Evolutionary conservation across 30 jellyfish, hydroid and myxozoan species (phyloP).

Genomic region (Hydractinia echinata): DNA sequence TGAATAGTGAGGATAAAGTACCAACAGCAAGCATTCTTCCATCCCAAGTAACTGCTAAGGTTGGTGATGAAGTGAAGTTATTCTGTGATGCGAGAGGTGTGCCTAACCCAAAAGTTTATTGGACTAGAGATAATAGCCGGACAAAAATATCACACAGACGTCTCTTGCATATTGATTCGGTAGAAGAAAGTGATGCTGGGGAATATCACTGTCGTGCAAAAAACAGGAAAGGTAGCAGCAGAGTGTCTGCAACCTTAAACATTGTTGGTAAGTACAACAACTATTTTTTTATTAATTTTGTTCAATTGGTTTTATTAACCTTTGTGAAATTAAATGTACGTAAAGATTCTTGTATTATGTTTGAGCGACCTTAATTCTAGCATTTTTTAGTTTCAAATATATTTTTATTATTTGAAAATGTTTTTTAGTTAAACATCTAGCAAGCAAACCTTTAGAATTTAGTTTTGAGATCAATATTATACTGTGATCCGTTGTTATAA

Average conservation of each 20-base stretch:
- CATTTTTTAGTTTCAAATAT: too few species aligned
- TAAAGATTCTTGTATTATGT: too few species aligned
- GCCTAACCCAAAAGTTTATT: constrained; percentile 60
- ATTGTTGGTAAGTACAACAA: constrained; percentile 1
- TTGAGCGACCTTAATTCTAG: too few species aligned
- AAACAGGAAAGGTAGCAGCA: constrained; percentile 26
- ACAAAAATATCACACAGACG: constrained; percentile 11
- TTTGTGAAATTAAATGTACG: too few species aligned
- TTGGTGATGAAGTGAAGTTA: constrained; percentile 26
- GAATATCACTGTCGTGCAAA: constrained; percentile 53
- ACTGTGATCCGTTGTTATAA: too few species aligned
- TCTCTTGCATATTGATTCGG: constrained; percentile 24
- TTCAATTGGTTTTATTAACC: too few species aligned
- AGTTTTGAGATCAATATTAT: too few species aligned
- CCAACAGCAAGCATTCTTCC: constrained; percentile 50
- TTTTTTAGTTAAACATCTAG: too few species aligned
- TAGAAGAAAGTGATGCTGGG: constrained; percentile 38
- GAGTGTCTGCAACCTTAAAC: constrained; percentile 2
- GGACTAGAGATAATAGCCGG: constrained; percentile 36
- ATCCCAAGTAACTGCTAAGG: constrained; percentile 12
- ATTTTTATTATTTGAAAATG: too few species aligned
- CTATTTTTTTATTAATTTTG: background rate
- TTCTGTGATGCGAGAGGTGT: constrained; percentile 47
- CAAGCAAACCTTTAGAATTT: too few species aligned
- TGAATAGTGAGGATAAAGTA: constrained; percentile 17